Evolutionary conservation across 1,140 invertebrate genomes (phyloP).

Genomic region (Achroia grisella): DNA sequence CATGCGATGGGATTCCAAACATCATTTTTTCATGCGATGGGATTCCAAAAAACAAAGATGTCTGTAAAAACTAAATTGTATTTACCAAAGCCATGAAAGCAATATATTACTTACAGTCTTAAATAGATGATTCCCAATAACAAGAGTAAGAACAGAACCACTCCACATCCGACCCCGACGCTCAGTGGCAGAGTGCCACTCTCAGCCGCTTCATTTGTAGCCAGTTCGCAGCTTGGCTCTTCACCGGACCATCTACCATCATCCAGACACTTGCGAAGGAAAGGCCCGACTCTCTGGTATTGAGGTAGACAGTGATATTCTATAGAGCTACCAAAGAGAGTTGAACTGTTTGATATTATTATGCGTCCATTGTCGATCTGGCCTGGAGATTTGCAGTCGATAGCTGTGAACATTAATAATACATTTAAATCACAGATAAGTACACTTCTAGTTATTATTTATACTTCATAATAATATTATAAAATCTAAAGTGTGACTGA

Average conservation of each 20-base stretch:
- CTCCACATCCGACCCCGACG: slow-evolving; percentile 85
- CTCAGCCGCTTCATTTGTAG: slow-evolving; percentile 79
- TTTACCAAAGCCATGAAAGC: too few species aligned
- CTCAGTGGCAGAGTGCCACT: slow-evolving; percentile 81
- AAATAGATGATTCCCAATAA: slow-evolving; percentile 83
- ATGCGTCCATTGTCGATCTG: slow-evolving; percentile 88
- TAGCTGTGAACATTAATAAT: slow-evolving; percentile 74
- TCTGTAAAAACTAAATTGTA: too few species aligned
- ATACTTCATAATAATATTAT: too few species aligned
- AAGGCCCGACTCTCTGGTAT: slow-evolving; percentile 86
- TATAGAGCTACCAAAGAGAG: slow-evolving; percentile 85
- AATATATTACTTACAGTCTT: slow-evolving; percentile 78
- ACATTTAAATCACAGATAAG: too few species aligned
- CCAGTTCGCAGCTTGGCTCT: slow-evolving; percentile 82
- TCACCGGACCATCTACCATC: slow-evolving; percentile 89
- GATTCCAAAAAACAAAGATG: too few species aligned
- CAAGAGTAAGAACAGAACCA: slow-evolving; percentile 84
- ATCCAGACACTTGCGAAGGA: slow-evolving; percentile 86
- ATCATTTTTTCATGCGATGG: background rate
- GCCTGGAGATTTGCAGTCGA: slow-evolving; percentile 87
- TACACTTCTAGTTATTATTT: too few species aligned
- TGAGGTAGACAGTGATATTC: slow-evolving; percentile 93
- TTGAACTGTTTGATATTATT: slow-evolving; percentile 89
- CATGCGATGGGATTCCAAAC: background rate
- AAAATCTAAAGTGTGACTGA: too few species aligned